Evolutionary conservation across 2,113 vertebrate genomes (phyloP), one percentile per base, ranked within the genome.

Genomic region (Rafetus swinhoei): DNA sequence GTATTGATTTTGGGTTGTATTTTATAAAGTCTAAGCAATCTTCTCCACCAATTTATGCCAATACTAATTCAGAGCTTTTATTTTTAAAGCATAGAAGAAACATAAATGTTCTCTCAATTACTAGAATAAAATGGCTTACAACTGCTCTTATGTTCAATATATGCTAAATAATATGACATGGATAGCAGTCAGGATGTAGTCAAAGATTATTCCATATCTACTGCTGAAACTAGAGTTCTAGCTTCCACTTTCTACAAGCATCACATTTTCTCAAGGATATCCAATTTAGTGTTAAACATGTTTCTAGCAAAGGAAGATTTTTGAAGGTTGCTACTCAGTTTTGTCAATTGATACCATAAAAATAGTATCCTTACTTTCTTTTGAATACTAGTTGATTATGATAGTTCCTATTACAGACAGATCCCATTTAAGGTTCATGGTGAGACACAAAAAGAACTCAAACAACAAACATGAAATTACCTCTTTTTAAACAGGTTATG

Each of bases 31-130:
- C 1, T 3, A 85, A 79, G 59, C 19, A 8, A 55, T 12, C 45
- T 6, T 2, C 6, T 86, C 59, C 76, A 57, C 57, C 54, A 57
- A 2, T 0, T 2, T 14, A 0, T 25, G 77, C 29, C n/a, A 74
- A 39, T 35, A 76, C 82, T 45, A 9, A 53, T 79, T 85, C 79
- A 88, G 79, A 89, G 79, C 21, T 0, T 0, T 11, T 89, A 86
- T 45, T 65, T 65, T 0, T 85, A n/a, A 84, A 79, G 74, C 6
- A 24, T 50, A 12, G 19, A 25, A 76, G 72, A 76, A 45, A 39
- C 25, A 19, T 24, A 39, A 74, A 74, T 76, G 12, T 4, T 39
- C 32, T 72, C 35, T 74, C 22, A 45, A 50, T 45, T 45, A 50
- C 22, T 45, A 22, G 21, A 76, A 45, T 76, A 76, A 76, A 76